Conservation (phyloP, 1,140 invertebrate species). For the Lordiphosa mommai region DNA sequence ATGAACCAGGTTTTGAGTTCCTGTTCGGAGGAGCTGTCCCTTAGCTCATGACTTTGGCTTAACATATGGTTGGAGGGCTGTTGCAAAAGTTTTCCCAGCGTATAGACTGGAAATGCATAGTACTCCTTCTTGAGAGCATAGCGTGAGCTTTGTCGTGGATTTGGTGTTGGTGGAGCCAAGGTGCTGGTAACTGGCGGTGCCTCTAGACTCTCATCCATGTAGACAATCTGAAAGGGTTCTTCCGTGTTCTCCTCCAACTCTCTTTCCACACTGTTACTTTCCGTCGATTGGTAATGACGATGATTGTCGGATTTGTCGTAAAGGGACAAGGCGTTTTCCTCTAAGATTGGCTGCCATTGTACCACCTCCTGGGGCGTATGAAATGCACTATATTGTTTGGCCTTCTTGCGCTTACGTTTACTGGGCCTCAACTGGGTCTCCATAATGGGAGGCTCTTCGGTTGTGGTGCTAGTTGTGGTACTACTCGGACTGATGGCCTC, state of each 20-base stretch:
- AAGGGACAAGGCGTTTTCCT: too few species aligned
- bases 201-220: slow-evolving; percentile 60
- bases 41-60: background rate
- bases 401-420: slow-evolving; percentile 45
- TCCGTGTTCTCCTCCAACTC: background rate
- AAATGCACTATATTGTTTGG: slow-evolving; percentile 61
- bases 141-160: slow-evolving; percentile 49
- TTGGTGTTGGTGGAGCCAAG: background rate
- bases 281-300: slow-evolving; percentile 12
- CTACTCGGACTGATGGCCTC: too few species aligned
- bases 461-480: background rate
- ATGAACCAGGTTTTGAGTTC: slow-evolving; percentile 65
- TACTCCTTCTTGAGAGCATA: slow-evolving; percentile 54
- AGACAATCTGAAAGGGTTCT: slow-evolving; percentile 47
- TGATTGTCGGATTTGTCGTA: slow-evolving; percentile 38
- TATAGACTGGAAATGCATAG: slow-evolving; percentile 66
- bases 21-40: slow-evolving; percentile 14
- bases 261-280: slow-evolving; percentile 1
- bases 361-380: slow-evolving; percentile 63
- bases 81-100: slow-evolving; percentile 57
- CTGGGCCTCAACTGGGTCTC: slow-evolving; percentile 39
- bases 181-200: slow-evolving; percentile 16
- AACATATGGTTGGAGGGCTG: background rate
- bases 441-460: slow-evolving; percentile 1
- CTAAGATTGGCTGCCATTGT: slow-evolving; percentile 54